phyloP scores from a whole-genome alignment of 2,113 vertebrate species.

The Micromys minutus region DNA sequence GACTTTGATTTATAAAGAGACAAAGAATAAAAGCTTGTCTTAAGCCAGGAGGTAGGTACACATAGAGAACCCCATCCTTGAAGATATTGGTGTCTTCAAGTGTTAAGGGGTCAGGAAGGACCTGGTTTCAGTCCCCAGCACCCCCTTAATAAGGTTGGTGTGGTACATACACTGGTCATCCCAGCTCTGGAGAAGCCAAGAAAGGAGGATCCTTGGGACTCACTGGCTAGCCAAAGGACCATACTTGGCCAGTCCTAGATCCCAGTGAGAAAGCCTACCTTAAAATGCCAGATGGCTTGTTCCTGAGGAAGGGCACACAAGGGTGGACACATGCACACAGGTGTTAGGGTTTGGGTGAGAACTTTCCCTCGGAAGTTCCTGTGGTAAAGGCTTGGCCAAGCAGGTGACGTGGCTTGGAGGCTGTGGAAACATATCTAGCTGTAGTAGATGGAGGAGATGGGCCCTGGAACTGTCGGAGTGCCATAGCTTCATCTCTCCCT shows the following conservation, averaged over 20 bases:
- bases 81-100: not conserved
- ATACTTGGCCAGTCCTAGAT: not conserved
- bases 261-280: not conserved
- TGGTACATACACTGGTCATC: not conserved
- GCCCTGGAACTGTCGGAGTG: not conserved
- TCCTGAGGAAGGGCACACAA: no score
- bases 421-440: not conserved
- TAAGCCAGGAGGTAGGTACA: not conserved
- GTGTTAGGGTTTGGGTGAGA: not conserved
- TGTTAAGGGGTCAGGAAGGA: not conserved
- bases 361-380: not conserved
- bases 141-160: not conserved
- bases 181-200: not conserved
- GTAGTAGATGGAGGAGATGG: no score
- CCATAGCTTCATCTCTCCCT: not conserved
- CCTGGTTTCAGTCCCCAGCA: not conserved
- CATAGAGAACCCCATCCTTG: not conserved
- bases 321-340: not conserved
- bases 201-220: not conserved
- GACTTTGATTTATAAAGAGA: slow-evolving; percentile 7
- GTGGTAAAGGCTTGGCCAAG: not conserved
- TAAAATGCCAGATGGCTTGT: not conserved
- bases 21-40: not conserved
- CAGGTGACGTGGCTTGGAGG: not conserved
- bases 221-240: not conserved